phyloP scores from a whole-genome alignment of 2,113 vertebrate genomes.

The Ptilorrhoa leucosticta region DNA sequence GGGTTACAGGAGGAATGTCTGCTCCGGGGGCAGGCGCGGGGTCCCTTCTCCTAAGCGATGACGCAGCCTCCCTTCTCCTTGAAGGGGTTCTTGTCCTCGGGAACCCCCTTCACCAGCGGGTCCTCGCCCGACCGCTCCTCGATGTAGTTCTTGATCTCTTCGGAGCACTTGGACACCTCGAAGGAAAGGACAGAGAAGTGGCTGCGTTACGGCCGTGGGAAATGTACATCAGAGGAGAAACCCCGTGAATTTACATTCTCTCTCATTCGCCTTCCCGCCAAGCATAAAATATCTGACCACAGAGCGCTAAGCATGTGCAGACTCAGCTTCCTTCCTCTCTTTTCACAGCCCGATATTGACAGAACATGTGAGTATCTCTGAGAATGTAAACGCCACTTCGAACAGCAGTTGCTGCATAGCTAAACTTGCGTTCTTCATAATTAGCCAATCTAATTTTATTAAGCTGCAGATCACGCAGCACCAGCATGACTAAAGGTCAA shows the following conservation, averaged over 20 bases:
- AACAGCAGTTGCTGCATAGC: not conserved
- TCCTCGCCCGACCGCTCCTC: constrained; percentile 88
- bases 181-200: not conserved
- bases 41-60: constrained; percentile 75
- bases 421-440: not conserved
- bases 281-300: not conserved
- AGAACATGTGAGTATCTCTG: not conserved
- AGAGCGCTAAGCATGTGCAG: not conserved
- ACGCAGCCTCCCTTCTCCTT: constrained; percentile 97
- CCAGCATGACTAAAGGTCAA: not conserved
- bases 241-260: not conserved
- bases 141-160: constrained; percentile 91
- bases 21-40: not conserved
- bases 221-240: not conserved
- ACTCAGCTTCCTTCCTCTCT: not conserved
- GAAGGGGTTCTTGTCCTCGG: constrained; percentile 98
- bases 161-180: constrained; percentile 96
- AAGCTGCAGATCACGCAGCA: rapidly evolving
- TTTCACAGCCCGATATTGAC: not conserved
- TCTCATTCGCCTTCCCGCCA: not conserved
- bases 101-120: constrained; percentile 88
- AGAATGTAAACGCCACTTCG: rapidly evolving
- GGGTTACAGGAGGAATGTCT: not conserved
- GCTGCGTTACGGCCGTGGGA: not conserved
- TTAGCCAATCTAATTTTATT: not conserved